Base-by-base conservation (phyloP, 2,113 vertebrate genomes). In the Eptesicus fuscus region DNA sequence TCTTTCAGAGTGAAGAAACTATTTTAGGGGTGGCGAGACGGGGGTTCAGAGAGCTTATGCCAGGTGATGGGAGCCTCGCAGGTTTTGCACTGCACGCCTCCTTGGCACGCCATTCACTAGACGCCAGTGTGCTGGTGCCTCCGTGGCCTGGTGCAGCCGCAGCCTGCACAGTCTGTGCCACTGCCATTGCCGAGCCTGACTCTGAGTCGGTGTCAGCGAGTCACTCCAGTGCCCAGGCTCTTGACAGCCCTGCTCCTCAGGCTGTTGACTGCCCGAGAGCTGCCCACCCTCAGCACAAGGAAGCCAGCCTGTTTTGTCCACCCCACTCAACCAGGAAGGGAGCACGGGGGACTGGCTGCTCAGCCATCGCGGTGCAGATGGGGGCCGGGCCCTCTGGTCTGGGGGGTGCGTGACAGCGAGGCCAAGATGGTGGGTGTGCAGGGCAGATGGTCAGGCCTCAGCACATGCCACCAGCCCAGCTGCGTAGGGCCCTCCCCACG, bases 391-490 rank as follows among this genome's bases (percentile, higher is more conserved):
- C 65, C 8, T 70, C 71, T 63, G 53, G 69, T 47, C 35, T 32
- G 51, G 47, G 56, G 9, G 7, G 32, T 18, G 47, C 9, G 2
- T 9, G 63, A 73, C 42, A 44, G 51, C 3, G n/a, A 47, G 65
- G 73, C 53, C 10, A 1, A 65, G 71, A 8, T 9, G 30, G 23
- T 32, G 51, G 18, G 49, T 35, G 16, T 90, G 59, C 0, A 1
- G 93, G 94, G 91, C 96, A 97, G 96, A 93, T 95, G 96, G 91
- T 93, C 91, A 83, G 90, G 88, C 90, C 12, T 3, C 7, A 69
- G 88, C 90, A 76, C 86, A 69, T 86, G 91, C 87, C 89, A 90
- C 89, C 49, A 85, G 89, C 83, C 93, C 96, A 97, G 95, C 95
- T 97, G 97, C 79, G 32, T 7, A 6, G 37, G 59, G 84, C 85